Evolutionary conservation across 23 tunicate genomes (phyloP).

Genomic region (Trididemnum nubilum): DNA sequence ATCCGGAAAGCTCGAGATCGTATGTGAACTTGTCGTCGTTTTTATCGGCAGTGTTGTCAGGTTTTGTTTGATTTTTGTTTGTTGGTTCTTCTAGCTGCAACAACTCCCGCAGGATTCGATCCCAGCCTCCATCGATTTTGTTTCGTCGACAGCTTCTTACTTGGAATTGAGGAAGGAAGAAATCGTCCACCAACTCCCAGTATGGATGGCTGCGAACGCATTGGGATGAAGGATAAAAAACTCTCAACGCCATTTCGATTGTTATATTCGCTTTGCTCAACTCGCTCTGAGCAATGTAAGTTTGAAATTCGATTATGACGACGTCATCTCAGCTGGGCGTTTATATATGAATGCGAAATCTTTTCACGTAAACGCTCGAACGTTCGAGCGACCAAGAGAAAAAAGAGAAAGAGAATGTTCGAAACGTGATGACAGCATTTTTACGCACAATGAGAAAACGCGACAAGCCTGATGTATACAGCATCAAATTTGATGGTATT

Average conservation of each 20-base stretch:
- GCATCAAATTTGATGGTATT: too few relatives aligned
- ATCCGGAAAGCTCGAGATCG: conserved; percentile 17
- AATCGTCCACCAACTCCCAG: not conserved
- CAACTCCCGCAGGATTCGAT: not conserved
- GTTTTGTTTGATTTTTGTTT: not conserved
- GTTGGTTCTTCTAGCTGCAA: not conserved
- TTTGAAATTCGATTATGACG: not conserved
- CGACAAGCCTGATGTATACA: too few relatives aligned
- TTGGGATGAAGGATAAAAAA: not conserved
- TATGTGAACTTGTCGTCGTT: not conserved
- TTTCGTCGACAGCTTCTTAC: not conserved
- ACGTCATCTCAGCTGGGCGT: not conserved
- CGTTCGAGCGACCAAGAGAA: not conserved
- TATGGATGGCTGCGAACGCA: not conserved
- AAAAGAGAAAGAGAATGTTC: not conserved
- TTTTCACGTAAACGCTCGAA: not conserved
- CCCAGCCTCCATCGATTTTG: not conserved
- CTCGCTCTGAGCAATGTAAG: not conserved
- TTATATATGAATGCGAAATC: not conserved
- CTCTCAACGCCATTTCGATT: not conserved
- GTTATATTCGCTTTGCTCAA: not conserved
- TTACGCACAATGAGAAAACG: too few relatives aligned
- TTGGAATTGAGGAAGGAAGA: not conserved
- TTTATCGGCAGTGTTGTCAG: not conserved
- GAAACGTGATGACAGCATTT: not conserved